Conservation (phyloP, 2,113 vertebrate genomes). For the Rhinoderma darwinii region DNA sequence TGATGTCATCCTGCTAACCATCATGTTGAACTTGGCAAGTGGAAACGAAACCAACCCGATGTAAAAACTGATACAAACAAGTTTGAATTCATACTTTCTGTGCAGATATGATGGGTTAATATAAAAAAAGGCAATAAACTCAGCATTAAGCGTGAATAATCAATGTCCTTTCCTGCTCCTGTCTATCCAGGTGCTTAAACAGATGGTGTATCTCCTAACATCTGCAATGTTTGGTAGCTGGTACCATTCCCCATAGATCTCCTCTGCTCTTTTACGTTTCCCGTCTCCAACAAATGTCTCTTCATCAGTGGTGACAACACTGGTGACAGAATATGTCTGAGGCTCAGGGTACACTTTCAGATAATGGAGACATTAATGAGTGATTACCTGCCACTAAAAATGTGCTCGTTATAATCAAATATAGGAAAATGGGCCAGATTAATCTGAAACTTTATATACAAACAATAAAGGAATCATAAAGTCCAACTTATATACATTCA, state of each 20-base stretch:
- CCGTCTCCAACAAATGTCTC: conserved; percentile 25
- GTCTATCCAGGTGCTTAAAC: conserved; percentile 41
- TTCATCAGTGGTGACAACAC: conserved; percentile 16
- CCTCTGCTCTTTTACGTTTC: conserved; percentile 22
- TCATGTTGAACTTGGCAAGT: no score
- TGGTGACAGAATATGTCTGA: conserved; percentile 5
- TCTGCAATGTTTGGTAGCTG: conserved; percentile 37
- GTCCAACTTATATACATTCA: background rate
- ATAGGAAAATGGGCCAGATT: background rate
- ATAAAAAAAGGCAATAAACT: background rate
- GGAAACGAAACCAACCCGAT: no score
- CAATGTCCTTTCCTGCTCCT: conserved; percentile 24
- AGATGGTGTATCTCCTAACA: conserved; percentile 40
- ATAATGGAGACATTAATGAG: conserved; percentile 37
- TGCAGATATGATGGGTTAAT: conserved; percentile 19
- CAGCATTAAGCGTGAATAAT: conserved; percentile 30
- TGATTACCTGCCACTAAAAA: background rate
- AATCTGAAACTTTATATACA: background rate
- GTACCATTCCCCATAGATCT: conserved; percentile 28
- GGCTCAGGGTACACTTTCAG: background rate
- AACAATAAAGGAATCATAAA: background rate
- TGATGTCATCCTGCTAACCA: background rate
- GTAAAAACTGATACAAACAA: no score
- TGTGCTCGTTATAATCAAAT: background rate
- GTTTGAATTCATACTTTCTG: background rate